Evolutionary conservation across 2,797 vertebrate species (phyloP), one percentile per base, ranked within the genome.

Genomic region (Hemitrygon akajei): DNA sequence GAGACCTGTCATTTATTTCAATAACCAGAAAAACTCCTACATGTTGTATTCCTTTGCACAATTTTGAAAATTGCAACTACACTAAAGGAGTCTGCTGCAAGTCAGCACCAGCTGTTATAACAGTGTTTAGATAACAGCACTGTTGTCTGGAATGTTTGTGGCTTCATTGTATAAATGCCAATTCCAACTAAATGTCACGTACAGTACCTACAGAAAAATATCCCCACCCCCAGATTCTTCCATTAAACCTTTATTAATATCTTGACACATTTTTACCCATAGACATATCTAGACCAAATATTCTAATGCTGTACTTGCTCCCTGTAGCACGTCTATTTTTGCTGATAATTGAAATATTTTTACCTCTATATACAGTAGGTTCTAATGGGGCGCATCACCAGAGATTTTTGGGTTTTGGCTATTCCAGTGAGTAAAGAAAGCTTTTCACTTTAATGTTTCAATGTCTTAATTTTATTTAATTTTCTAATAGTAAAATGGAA

Each of bases 211-310:
- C n/a, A 89, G 69, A 89, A 66, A 89, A 89, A 89, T 66, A 69
- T 89, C 86, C 86, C 86, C 86, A 69, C 86, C 86, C 34, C 86
- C 86, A 89, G 86, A 89, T 89, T 89, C 86, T 89, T 89, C 60
- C 86, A 89, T 69, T 69, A 60, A n/a, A 89, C n/a, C 37, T 89
- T 66, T 11, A 69, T 60, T n/a, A 69, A 69, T 60, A 69, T 69
- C 63, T 89, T 89, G 86, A 37, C 86, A 37, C 86, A 89, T 89
- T 89, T 89, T 66, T 37, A 89, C 60, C 60, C 22, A 89, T n/a
- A 89, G 34, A 47, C n/a, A 87, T n/a, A 87, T 87, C 58, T 47
- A 47, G 47, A 47, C 58, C 27, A 86, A 86, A 86, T 37, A 37
- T 89, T 63, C 66, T 66, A 89, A 69, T 34, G 63, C 18, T 69